A percentile compares a stretch with the other conserved stretches of the same genome.
Evolutionary conservation across 2,797 vertebrate genomes (phyloP).

Genomic region (Melanotaenia parkinsoni): DNA sequence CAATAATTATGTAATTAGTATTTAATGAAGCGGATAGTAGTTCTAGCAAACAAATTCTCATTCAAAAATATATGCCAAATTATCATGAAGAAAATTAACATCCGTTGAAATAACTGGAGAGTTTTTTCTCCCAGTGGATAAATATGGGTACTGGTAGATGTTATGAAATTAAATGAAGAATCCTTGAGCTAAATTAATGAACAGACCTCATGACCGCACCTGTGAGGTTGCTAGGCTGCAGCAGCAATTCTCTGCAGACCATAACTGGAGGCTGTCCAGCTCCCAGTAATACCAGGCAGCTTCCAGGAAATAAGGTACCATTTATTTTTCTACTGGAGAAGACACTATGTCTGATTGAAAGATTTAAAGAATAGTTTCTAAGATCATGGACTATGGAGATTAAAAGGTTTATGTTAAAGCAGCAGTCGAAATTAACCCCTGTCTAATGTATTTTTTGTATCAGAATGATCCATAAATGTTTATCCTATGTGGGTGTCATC

Average conservation of each 20-base stretch:
- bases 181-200: constrained; percentile 54
- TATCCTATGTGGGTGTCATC: neutral
- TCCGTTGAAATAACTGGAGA: constrained; percentile 4
- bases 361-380: neutral
- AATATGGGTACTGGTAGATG: constrained; percentile 33
- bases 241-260: constrained; percentile 29
- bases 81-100: constrained; percentile 21
- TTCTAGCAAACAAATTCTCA: constrained; percentile 10
- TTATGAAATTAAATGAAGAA: constrained; percentile 43
- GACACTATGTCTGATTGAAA: constrained; percentile 14
- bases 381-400: neutral
- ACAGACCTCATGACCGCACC: constrained; percentile 34
- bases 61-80: constrained; percentile 4
- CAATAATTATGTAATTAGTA: constrained; percentile 13
- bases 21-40: constrained; percentile 22
- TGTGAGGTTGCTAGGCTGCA: constrained; percentile 29
- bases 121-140: constrained; percentile 18
- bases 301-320: constrained; percentile 23
- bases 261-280: constrained; percentile 27
- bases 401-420: neutral
- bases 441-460: neutral
- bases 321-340: constrained; percentile 10
- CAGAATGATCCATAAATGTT: neutral
- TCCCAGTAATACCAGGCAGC: constrained; percentile 20
- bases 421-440: constrained; percentile 1